Conservation (phyloP, 2,888 invertebrate species). For the Nipponacmea schrenckii region DNA sequence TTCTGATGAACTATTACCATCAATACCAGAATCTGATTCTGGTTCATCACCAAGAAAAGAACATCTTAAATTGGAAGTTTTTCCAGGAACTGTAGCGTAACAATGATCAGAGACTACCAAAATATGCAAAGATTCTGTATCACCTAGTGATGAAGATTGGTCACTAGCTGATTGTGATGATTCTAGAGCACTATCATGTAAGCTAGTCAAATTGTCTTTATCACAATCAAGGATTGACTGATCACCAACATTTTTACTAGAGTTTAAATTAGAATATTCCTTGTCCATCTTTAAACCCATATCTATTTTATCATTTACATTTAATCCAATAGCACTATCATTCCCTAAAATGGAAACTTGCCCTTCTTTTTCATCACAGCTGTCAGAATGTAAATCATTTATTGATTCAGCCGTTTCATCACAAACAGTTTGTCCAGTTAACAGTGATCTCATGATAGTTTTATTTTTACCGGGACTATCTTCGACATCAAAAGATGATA, state of each 20-base stretch:
- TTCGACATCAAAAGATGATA: background rate
- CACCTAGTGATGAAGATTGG: background rate
- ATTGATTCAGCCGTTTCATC: background rate
- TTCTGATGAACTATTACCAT: constrained; percentile 30
- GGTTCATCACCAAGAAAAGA: constrained; percentile 16
- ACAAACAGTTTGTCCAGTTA: background rate
- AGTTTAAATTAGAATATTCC: background rate
- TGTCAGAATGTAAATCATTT: background rate
- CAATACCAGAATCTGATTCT: constrained; percentile 29
- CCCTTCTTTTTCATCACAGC: background rate
- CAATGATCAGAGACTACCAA: constrained; percentile 23
- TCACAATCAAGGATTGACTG: background rate
- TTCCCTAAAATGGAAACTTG: background rate
- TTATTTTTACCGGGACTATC: background rate
- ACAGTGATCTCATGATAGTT: background rate
- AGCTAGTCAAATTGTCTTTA: background rate
- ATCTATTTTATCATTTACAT: background rate
- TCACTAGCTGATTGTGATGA: background rate
- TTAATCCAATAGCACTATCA: constrained; percentile 1
- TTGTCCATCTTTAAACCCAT: background rate
- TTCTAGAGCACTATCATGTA: background rate
- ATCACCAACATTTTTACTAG: background rate
- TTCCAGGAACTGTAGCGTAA: constrained; percentile 21
- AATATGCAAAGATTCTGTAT: background rate
- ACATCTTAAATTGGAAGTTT: background rate